Evolutionary conservation across 2,888 invertebrate species (phyloP), one percentile per base, ranked within the genome.

Genomic region (Anodontia alba): DNA sequence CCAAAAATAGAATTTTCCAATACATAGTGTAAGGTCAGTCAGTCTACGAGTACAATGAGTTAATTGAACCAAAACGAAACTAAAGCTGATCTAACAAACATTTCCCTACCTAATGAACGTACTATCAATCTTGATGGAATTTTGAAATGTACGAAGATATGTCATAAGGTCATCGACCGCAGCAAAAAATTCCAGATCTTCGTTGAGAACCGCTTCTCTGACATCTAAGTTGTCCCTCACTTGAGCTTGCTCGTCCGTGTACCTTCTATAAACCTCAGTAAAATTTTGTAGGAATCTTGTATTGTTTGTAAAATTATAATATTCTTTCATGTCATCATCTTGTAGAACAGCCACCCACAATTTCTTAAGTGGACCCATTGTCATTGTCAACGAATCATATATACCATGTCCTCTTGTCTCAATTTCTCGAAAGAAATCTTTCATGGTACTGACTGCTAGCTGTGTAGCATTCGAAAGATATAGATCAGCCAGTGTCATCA

Each of bases 321-420:
- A 91, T 15, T 87, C 87, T 0, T 75, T 8, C 80, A 89, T 81
- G 36, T 90, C 88, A 43, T 87, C 86, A 49, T 92, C 91, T 15
- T 86, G 79, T 2, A 91, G 57, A 15, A 90, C 83, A 8, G 49
- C 68, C 1, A 79, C 74, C 91, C 91, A 92, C n/a, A 92, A 88
- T 7, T 70, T 70, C 1, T 68, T 75, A 0, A 81, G 78, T 26
- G 82, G 83, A 20, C 72, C 70, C 0, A 74, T 33, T 7, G 91
- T 46, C 10, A 81, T 57, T 17, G 81, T 80, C 90, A 90, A 91
- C 46, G 77, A 85, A 73, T 90, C 90, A 74, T 74, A 87, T 2
- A 92, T 74, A 31, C 80, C 82, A 17, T 89, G 89, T 12, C 90
- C 90, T 42, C 91, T 85, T n/a, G 89, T 84, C 54, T 90, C 72